Evolutionary conservation across 2,797 vertebrate species (phyloP).

Genomic region (Chrosomus eos): DNA sequence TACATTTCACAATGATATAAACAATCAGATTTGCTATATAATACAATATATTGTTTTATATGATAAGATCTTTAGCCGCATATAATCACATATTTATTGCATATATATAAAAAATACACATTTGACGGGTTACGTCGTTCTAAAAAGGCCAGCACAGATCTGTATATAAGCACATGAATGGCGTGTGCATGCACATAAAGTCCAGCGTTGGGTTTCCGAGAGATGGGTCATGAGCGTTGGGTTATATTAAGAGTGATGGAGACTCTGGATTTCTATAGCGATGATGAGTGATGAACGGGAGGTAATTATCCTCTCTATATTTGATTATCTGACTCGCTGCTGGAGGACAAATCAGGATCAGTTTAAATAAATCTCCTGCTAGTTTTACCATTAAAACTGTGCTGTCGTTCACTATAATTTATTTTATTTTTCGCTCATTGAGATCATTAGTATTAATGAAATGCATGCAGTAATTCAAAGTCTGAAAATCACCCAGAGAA

Average conservation of each 20-base stretch:
- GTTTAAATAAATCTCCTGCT: background rate
- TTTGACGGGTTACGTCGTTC: background rate
- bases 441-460: background rate
- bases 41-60: too few relatives aligned
- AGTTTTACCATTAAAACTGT: background rate
- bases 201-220: background rate
- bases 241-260: slow-evolving; percentile 45
- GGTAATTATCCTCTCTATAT: slow-evolving; percentile 49
- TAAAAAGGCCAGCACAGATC: background rate
- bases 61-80: too few relatives aligned
- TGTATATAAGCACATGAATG: background rate
- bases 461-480: too few relatives aligned
- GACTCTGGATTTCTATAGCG: slow-evolving; percentile 38
- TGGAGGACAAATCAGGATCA: background rate
- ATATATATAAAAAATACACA: too few relatives aligned
- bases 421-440: background rate
- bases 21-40: too few relatives aligned
- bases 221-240: background rate
- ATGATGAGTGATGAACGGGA: slow-evolving; percentile 45
- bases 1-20: too few relatives aligned
- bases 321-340: slow-evolving; percentile 40
- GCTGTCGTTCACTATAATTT: background rate
- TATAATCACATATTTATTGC: too few relatives aligned
- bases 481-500: background rate
- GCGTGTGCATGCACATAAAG: background rate